Percentiles rank a stretch among this genome's conserved stretches.
Evolutionary conservation across 2,113 vertebrate genomes (phyloP).

Genomic region (Lontra canadensis): DNA sequence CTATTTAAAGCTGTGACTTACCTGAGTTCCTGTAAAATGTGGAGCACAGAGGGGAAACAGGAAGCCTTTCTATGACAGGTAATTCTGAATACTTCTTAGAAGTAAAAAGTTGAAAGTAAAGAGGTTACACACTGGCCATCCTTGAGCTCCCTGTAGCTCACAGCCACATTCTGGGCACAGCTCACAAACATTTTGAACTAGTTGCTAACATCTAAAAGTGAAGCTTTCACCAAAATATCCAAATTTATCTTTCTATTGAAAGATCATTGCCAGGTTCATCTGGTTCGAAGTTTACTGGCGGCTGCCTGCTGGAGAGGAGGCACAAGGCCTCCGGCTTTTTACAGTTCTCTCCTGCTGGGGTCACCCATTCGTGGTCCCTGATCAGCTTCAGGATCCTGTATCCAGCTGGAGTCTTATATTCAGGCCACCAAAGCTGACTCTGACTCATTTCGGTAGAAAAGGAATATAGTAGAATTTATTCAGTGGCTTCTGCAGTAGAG

Average conservation of each 20-base stretch:
- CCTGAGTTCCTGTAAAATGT: not conserved
- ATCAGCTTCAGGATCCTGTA: not conserved
- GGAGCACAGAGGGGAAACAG: not conserved
- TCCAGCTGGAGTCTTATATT: not conserved
- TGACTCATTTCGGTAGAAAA: not conserved
- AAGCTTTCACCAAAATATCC: not conserved
- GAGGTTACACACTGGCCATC: not conserved
- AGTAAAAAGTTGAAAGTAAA: not conserved
- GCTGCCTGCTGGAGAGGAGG: not conserved
- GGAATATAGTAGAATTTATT: not conserved
- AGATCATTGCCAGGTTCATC: not conserved
- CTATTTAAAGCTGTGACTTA: not conserved
- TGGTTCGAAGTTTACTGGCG: not conserved
- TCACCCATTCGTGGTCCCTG: not conserved
- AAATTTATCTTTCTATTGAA: not conserved
- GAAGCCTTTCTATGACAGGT: not conserved
- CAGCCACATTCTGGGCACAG: not conserved
- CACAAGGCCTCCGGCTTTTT: accelerated
- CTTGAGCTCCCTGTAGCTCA: too few relatives aligned
- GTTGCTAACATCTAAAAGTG: not conserved
- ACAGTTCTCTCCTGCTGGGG: not conserved
- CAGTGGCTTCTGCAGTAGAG: not conserved
- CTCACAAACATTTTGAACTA: not conserved
- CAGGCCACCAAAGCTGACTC: not conserved
- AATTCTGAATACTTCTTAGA: not conserved